phyloP scores from a whole-genome alignment of 1,140 invertebrate genomes.

The Pseudomyrmex flavicornis region DNA sequence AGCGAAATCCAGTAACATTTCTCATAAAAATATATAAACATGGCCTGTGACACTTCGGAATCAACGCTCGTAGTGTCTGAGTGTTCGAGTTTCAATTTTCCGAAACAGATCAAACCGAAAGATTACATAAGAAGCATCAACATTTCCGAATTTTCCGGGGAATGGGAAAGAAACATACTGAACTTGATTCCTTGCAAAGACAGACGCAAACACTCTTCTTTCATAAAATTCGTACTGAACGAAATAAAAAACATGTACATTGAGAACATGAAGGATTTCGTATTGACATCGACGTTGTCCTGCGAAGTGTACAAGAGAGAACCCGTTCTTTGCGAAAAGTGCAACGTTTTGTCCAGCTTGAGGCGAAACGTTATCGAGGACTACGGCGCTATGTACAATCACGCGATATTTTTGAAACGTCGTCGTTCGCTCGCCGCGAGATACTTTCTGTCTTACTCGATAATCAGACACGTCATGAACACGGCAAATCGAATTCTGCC shows the following conservation, averaged over 20 bases:
- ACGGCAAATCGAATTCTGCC: constrained; percentile 74
- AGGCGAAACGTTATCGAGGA: neutral
- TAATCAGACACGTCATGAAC: constrained; percentile 76
- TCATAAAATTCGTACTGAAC: constrained; percentile 70
- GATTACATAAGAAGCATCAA: constrained; percentile 41
- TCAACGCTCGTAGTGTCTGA: neutral
- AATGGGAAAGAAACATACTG: constrained; percentile 78
- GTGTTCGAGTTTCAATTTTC: constrained; percentile 15
- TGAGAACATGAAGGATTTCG: constrained; percentile 76
- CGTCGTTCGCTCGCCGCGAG: constrained; percentile 68
- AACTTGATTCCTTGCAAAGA: constrained; percentile 71
- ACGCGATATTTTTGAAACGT: constrained; percentile 64
- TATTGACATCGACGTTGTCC: constrained; percentile 39
- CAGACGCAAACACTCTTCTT: constrained; percentile 66
- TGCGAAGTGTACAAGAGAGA: constrained; percentile 10
- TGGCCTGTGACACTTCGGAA: neutral
- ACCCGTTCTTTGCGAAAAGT: neutral
- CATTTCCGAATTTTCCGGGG: constrained; percentile 49
- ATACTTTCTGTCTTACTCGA: constrained; percentile 79
- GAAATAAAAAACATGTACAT: constrained; percentile 77
- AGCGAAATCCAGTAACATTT: neutral
- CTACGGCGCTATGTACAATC: neutral
- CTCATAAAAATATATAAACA: neutral
- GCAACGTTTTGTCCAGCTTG: neutral
- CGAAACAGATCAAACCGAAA: constrained; percentile 29